Base-by-base conservation (phyloP, 2,113 vertebrate genomes). In the Formicarius rufipectus region DNA sequence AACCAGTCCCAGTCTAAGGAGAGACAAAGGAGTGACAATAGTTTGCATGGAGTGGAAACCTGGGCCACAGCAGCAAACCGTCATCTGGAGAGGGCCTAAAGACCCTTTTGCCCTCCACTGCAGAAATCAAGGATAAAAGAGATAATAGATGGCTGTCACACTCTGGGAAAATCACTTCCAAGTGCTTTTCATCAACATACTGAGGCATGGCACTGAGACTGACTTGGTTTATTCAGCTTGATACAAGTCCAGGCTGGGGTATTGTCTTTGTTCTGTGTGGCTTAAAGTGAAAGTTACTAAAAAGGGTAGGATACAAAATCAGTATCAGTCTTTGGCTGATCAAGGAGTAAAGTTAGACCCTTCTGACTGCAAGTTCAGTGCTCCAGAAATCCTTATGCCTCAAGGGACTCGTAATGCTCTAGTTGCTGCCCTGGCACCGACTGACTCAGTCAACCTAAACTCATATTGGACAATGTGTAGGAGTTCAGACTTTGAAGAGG, bases 11-110 rank as follows among this genome's bases (percentile, higher is more conserved):
- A 9, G 5, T 9, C 50, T 69, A 28, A 37, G 42, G 14, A 55
- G 30, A 8, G 22, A 42, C 50, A 69, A 55, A 60, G 14, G 1
- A 42, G 23, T 2, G 0, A 12, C 1, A 9, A 35, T 23, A 8
- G 4, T 62, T 53, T 71, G 2, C 7, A 8, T 27, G n/a, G 39
- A 40, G 9, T 9, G n/a, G n/a, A 45, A 93, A 40, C 37, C 66
- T 62, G 60, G 31, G 12, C 25, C 13, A 20, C 3, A 7, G 19
- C 20, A 82, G 44, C 12, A 58, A 75, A 30, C 0, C 0, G n/a
- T 75, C 5, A 4, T 4, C 6, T 5, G 9, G 25, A 88, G 30
- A 45, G 7, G 6, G 14, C 23, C 33, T 44, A 62, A 75, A 17
- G 37, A 63, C 10, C 10, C 10, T 64, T 79, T 59, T 86, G 12